These are phyloP conservation scores for Limnephilus auricula DNA, from an alignment of 2,888 invertebrate species.

Conservation along the genomic window DNA sequence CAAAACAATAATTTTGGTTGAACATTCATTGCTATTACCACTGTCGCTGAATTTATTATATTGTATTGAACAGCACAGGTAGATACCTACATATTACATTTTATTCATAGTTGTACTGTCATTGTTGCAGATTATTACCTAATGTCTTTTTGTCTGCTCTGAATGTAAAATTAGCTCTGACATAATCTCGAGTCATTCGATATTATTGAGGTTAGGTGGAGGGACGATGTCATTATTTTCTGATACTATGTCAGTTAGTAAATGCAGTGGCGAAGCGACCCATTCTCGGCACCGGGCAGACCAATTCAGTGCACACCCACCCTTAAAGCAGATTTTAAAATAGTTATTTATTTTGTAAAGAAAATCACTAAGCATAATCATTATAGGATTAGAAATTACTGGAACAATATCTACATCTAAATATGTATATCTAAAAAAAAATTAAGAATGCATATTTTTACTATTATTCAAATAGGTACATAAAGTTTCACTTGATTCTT, in stretches of 20 bases:
- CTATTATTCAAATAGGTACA: too few relatives aligned
- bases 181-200: not conserved
- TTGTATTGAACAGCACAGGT: not conserved
- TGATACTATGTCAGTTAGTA: not conserved
- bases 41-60: not conserved
- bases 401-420: too few relatives aligned
- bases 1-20: not conserved
- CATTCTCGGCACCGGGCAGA: not conserved
- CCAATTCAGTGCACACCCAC: too few relatives aligned
- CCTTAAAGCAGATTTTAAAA: too few relatives aligned
- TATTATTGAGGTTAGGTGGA: slow-evolving; percentile 1
- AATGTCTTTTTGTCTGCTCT: slow-evolving; percentile 11
- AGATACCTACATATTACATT: not conserved
- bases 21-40: not conserved
- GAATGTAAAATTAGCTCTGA: not conserved
- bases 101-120: not conserved
- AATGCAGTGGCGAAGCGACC: not conserved
- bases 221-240: not conserved
- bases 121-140: not conserved
- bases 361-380: too few relatives aligned
- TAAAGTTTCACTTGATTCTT: too few relatives aligned
- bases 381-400: too few relatives aligned
- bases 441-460: too few relatives aligned
- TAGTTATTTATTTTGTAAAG: too few relatives aligned
- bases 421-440: too few relatives aligned